A percentile compares a stretch with the other conserved stretches of the same genome.
phyloP scores from a whole-genome alignment of 2,888 invertebrate genomes.

The Diloba caeruleocephala region DNA sequence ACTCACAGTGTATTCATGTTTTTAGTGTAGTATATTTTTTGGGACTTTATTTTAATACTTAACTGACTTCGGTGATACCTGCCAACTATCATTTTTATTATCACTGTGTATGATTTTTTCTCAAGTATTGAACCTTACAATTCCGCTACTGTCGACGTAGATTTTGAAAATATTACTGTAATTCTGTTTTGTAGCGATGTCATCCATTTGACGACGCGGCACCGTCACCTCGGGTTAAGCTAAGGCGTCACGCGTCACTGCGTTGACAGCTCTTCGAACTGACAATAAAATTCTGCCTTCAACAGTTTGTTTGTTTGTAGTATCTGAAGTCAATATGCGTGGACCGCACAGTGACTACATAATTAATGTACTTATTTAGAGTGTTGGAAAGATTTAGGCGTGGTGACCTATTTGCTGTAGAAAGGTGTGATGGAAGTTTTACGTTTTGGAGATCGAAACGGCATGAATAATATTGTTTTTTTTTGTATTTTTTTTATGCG shows the following conservation, averaged over 20 bases:
- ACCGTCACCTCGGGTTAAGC: constrained; percentile 7
- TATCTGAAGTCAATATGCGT: background rate
- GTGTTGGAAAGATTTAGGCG: background rate
- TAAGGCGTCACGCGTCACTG: background rate
- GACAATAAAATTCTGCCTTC: constrained; percentile 9
- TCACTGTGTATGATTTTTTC: too few relatives aligned
- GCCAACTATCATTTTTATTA: too few relatives aligned
- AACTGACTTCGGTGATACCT: too few relatives aligned
- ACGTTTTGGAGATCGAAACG: too few relatives aligned
- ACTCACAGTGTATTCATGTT: too few relatives aligned
- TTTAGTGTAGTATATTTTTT: too few relatives aligned
- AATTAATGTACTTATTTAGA: background rate
- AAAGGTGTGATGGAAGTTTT: too few relatives aligned
- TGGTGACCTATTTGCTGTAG: background rate
- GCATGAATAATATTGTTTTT: too few relatives aligned
- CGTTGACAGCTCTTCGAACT: background rate
- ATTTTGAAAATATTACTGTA: constrained; percentile 3
- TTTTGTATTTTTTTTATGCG: too few relatives aligned
- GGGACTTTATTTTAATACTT: too few relatives aligned
- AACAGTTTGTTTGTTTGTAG: background rate
- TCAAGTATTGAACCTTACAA: background rate
- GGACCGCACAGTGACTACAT: background rate
- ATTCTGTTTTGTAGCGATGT: constrained; percentile 2
- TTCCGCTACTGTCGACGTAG: background rate
- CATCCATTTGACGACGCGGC: background rate